Percentiles rank a stretch among this genome's conserved stretches.
These are phyloP conservation scores for Amphimallon solstitiale DNA, from an alignment of 2,888 invertebrate species.

Conservation along the genomic window DNA sequence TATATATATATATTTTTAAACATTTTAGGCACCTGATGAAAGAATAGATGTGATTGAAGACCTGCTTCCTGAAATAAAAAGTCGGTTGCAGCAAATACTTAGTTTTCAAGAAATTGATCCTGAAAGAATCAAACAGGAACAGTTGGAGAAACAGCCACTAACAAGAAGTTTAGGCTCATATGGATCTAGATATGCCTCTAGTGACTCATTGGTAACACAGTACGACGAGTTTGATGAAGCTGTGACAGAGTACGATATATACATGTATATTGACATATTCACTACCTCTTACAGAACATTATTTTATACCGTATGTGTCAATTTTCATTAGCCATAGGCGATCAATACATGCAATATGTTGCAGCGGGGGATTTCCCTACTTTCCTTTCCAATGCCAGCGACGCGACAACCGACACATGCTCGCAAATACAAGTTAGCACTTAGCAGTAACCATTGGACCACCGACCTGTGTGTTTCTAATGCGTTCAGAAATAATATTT, in stretches of 20 bases:
- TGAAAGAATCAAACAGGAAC: neutral
- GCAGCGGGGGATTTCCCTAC: no score
- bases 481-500: no score
- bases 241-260: neutral
- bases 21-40: constrained; percentile 29
- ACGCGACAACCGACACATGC: no score
- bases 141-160: neutral
- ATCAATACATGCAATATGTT: no score
- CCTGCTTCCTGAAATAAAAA: constrained; percentile 36
- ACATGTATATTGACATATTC: neutral
- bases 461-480: no score
- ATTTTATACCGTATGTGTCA: no score
- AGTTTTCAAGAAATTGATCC: constrained; percentile 20
- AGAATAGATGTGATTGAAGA: constrained; percentile 32
- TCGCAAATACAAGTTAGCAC: no score
- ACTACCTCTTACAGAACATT: neutral
- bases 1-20: no score
- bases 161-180: neutral
- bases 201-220: constrained; percentile 11
- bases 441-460: no score
- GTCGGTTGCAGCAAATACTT: constrained; percentile 11
- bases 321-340: no score
- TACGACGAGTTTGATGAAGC: constrained; percentile 15
- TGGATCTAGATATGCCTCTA: constrained; percentile 17
- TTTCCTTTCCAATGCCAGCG: no score